Base-by-base conservation (phyloP, 2,888 invertebrate species). In the Melolontha melolontha region DNA sequence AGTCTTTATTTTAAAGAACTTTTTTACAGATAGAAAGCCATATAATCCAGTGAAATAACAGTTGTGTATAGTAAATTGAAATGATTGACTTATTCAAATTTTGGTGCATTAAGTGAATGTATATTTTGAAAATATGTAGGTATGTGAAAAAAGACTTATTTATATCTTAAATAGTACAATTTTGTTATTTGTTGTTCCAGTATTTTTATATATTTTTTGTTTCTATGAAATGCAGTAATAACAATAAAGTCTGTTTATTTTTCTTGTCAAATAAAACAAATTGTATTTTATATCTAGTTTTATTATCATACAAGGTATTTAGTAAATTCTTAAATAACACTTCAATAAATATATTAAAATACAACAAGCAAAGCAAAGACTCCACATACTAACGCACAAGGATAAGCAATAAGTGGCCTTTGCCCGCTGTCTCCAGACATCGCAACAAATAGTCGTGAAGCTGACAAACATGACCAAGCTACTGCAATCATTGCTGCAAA, bases 341-440 rank as follows among this genome's bases (percentile, higher is more conserved):
- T 8, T 27, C 12, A 49, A 49, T 42, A 49, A 49, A 49, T 42
- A 49, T 66, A 70, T 89, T 86, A 97, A 86, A 97, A 97, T 70
- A 97, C 88, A 57, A 97, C 94, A 76, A 97, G 87, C 64, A 97
- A 87, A 49, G 96, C 95, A 86, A 97, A 97, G 0, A 97, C 94
- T 55, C 95, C 95, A 84, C 96, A 96, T 29, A 97, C 91, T 71
- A 97, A 87, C 68, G 93, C 91, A 86, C 97, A 97, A 0, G 97
- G 97, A 83, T 97, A 97, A 41, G 96, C 96, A 75, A 95, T 92
- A 0, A 96, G 83, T 11, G 92, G 90, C 76, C 94, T 91, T 80
- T 95, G 96, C 76, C 93, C 91, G 71, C 92, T 88, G 86, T 96
- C 95, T 51, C 92, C 91, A 12, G 96, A 91, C 84, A 97, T 94